Conservation (phyloP, 2,113 vertebrate species). For the Tamias sibiricus region DNA sequence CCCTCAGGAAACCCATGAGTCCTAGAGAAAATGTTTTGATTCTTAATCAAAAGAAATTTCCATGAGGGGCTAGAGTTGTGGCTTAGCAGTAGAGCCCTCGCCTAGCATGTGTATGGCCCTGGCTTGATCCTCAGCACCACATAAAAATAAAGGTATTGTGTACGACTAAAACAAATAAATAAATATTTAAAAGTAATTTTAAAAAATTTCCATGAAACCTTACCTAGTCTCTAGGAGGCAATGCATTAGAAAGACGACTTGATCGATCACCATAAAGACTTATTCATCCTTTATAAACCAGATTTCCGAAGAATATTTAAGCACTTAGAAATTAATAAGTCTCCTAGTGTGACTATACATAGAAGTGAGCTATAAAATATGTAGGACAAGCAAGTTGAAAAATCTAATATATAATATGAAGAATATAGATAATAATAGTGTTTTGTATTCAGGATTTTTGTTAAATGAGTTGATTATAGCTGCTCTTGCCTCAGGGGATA, state of each 20-base stretch:
- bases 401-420: neutral
- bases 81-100: no score
- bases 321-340: neutral
- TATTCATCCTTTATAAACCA: neutral
- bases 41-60: neutral
- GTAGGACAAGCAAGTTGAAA: neutral
- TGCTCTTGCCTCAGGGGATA: neutral
- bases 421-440: neutral
- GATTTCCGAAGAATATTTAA: neutral
- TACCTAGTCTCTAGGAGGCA: neutral
- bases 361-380: neutral
- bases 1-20: neutral
- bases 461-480: neutral
- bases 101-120: no score
- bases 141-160: no score
- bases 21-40: neutral
- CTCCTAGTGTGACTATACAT: neutral
- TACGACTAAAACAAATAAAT: no score
- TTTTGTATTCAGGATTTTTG: neutral
- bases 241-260: neutral
- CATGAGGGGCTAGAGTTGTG: no score
- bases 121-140: no score
- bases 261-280: neutral
- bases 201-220: neutral
- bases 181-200: no score